Evolutionary conservation across 2,113 vertebrate genomes (phyloP).

Genomic region (Crypturellus undulatus): DNA sequence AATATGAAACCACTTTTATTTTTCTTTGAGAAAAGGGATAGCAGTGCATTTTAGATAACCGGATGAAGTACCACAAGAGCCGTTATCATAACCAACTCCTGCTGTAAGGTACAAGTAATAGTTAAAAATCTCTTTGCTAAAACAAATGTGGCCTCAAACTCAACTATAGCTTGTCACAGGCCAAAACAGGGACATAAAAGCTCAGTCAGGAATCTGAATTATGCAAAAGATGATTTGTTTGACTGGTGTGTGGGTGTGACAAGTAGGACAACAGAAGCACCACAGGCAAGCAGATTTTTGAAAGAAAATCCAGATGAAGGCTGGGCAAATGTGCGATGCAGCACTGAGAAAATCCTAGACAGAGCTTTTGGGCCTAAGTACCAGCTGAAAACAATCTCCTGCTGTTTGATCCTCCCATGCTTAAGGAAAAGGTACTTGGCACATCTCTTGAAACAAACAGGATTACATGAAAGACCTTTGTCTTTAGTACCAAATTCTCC

Average conservation of each 20-base stretch:
- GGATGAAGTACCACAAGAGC: neutral
- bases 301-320: constrained; percentile 46
- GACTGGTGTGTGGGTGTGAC: neutral
- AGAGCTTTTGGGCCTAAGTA: constrained; percentile 21
- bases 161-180: neutral
- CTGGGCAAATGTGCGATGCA: neutral
- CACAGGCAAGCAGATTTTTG: constrained; percentile 8
- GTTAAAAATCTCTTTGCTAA: neutral
- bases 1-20: neutral
- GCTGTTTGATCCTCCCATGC: constrained; percentile 59
- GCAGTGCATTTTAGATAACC: neutral
- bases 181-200: neutral
- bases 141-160: neutral
- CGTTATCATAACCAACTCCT: neutral
- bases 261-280: neutral
- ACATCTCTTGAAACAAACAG: constrained; percentile 33
- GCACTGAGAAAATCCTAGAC: constrained; percentile 33
- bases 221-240: neutral
- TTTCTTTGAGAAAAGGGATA: neutral
- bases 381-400: constrained; percentile 59
- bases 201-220: neutral
- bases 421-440: constrained; percentile 58
- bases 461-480: constrained; percentile 28
- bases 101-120: neutral
- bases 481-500: neutral